phyloP scores from a whole-genome alignment of 1,140 invertebrate species.

The Cydia fagiglandana region DNA sequence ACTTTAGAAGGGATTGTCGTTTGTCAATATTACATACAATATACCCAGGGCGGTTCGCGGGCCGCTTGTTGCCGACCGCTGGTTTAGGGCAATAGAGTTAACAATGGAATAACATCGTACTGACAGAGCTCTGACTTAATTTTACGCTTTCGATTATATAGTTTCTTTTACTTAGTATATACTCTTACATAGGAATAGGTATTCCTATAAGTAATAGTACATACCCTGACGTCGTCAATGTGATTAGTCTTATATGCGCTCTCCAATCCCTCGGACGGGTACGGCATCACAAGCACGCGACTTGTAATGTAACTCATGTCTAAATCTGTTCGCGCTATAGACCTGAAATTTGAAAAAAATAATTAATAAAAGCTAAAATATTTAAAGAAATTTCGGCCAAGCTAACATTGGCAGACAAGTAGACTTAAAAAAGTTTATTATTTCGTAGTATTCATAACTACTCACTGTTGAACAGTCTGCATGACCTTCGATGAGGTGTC shows the following conservation, averaged over 20 bases:
- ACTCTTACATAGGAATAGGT: no score
- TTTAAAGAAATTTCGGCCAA: no score
- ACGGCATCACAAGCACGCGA: constrained; percentile 94
- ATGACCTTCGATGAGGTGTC: constrained; percentile 98
- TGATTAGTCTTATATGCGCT: constrained; percentile 95
- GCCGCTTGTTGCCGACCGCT: no score
- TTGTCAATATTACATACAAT: no score
- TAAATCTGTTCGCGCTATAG: constrained; percentile 92
- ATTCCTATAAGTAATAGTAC: constrained; percentile 31
- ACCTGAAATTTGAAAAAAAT: constrained; percentile 79
- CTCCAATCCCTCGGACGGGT: constrained; percentile 95
- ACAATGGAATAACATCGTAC: no score
- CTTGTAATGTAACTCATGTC: constrained; percentile 96
- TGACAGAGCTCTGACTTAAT: neutral
- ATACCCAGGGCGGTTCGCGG: no score
- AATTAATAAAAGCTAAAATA: neutral
- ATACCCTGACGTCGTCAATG: constrained; percentile 91
- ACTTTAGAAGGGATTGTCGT: no score
- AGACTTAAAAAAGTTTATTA: no score
- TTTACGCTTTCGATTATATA: neutral
- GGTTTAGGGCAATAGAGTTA: no score
- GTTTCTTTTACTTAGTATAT: neutral
- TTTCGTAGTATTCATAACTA: constrained; percentile 42
- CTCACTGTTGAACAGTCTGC: constrained; percentile 96
- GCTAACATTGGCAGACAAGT: no score